These are phyloP conservation scores for Chelidonichthys spinosus DNA, from an alignment of 2,797 vertebrate species.

Conservation along the genomic window DNA sequence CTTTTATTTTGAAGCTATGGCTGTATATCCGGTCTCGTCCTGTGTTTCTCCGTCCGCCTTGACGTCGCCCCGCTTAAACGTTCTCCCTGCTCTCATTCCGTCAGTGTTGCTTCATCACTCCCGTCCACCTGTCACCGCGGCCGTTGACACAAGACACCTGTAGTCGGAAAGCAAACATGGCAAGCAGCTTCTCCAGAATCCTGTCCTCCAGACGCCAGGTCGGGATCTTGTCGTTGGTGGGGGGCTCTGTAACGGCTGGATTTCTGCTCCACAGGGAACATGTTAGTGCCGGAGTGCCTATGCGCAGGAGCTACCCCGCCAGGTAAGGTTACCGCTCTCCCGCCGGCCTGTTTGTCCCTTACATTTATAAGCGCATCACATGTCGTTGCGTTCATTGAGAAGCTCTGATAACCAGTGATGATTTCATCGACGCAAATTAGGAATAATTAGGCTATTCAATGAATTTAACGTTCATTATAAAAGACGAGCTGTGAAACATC, in stretches of 20 bases:
- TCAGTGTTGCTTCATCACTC: slow-evolving; percentile 45
- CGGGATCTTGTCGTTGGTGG: slow-evolving; percentile 88
- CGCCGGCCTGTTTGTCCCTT: neutral
- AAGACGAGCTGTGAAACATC: neutral
- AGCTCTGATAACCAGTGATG: too few relatives aligned
- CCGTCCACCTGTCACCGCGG: slow-evolving; percentile 7
- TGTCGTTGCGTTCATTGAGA: too few relatives aligned
- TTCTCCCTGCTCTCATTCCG: slow-evolving; percentile 39
- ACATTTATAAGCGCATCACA: neutral
- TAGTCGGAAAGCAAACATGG: slow-evolving; percentile 77
- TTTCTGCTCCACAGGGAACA: slow-evolving; percentile 88
- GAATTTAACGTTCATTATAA: neutral
- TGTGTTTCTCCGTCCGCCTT: neutral
- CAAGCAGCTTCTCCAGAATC: slow-evolving; percentile 89
- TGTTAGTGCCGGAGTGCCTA: slow-evolving; percentile 82
- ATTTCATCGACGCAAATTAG: neutral
- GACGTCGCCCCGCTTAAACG: slow-evolving; percentile 4
- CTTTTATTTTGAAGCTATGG: slow-evolving; percentile 40
- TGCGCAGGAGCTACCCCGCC: slow-evolving; percentile 90
- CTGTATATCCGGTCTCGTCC: neutral
- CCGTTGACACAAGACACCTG: neutral
- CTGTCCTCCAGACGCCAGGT: slow-evolving; percentile 84
- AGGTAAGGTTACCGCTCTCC: slow-evolving; percentile 82
- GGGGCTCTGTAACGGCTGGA: slow-evolving; percentile 89
- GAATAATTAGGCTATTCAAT: neutral